These are phyloP conservation scores for Nasonovia ribisnigri DNA, from an alignment of 2,888 invertebrate species.

Conservation along the genomic window DNA sequence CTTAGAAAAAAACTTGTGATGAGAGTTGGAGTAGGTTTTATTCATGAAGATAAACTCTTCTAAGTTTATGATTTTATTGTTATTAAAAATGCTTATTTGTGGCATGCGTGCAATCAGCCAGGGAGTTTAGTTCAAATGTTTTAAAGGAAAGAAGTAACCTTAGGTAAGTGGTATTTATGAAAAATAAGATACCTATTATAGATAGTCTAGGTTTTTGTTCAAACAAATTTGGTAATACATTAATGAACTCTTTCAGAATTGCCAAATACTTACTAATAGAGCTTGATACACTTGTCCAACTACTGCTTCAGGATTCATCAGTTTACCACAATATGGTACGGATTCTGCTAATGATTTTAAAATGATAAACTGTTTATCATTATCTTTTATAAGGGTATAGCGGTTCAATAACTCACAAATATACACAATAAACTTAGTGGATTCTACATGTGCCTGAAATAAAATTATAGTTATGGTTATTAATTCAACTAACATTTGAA, in stretches of 20 bases:
- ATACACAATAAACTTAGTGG: constrained; percentile 81
- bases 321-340: constrained; percentile 80
- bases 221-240: not conserved
- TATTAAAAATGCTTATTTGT: not conserved
- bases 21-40: not conserved
- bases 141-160: too few relatives aligned
- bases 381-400: constrained; percentile 57
- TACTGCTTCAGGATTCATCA: constrained; percentile 82
- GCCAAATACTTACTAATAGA: constrained; percentile 77
- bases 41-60: too few relatives aligned
- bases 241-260: not conserved
- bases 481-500: not conserved
- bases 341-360: constrained; percentile 87
- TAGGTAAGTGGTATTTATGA: not conserved
- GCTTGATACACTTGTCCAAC: constrained; percentile 83
- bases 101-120: not conserved
- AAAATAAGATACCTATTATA: not conserved
- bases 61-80: too few relatives aligned
- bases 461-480: not conserved
- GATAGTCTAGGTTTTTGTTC: not conserved
- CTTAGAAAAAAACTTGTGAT: not conserved
- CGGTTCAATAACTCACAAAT: constrained; percentile 59
- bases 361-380: constrained; percentile 59
- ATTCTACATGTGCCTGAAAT: constrained; percentile 70
- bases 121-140: too few relatives aligned